These are phyloP conservation scores for Himalopsyche kuldschensis DNA, from an alignment of 2,888 invertebrate genomes.

Conservation along the genomic window DNA sequence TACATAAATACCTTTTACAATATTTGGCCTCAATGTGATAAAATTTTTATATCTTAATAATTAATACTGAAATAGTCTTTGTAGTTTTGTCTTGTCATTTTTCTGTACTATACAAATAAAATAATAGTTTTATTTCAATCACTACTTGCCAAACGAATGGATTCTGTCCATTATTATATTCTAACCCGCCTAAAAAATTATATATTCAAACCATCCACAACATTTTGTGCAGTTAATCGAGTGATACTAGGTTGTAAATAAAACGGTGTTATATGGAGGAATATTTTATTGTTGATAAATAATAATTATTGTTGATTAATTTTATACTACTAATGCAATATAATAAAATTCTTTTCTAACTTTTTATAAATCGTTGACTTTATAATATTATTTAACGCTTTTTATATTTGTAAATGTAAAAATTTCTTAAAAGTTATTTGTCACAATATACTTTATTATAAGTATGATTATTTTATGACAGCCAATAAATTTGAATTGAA, in stretches of 20 bases:
- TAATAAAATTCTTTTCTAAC: neutral
- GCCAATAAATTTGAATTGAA: neutral
- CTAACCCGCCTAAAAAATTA: neutral
- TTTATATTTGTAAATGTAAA: neutral
- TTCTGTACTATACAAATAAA: neutral
- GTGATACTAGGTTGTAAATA: slow-evolving; percentile 15
- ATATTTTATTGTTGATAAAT: slow-evolving; percentile 4
- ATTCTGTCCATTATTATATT: neutral
- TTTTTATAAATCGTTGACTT: neutral
- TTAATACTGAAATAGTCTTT: neutral
- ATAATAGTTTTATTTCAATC: neutral
- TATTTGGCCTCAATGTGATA: neutral
- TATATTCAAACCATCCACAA: neutral
- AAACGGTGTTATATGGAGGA: neutral
- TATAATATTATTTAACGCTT: neutral
- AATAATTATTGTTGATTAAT: slow-evolving; percentile 1
- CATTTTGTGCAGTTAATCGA: neutral
- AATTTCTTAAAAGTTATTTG: neutral
- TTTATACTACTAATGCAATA: slow-evolving; percentile 5
- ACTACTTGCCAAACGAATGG: neutral
- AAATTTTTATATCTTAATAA: neutral
- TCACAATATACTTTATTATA: neutral
- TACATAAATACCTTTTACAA: neutral
- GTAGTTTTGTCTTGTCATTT: neutral
- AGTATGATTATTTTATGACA: neutral